Conservation (phyloP, 2,113 vertebrate genomes). For the Macrotis lagotis region DNA sequence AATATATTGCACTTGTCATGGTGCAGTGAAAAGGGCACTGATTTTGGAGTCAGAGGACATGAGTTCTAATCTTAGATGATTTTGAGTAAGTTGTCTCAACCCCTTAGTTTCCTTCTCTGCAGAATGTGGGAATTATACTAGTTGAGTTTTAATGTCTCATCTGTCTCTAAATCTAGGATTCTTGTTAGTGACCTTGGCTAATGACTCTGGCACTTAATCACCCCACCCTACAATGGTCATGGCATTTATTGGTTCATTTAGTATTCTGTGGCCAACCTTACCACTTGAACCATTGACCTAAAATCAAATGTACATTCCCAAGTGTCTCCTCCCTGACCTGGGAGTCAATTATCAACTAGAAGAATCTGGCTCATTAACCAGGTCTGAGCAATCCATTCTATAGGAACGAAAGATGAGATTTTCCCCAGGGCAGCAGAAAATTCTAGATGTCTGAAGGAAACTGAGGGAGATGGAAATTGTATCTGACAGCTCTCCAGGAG, state of each 20-base stretch:
- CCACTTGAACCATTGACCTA: not conserved
- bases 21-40: not conserved
- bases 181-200: not conserved
- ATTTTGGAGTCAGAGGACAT: not conserved
- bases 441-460: not conserved
- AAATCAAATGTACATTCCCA: not conserved
- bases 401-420: not conserved
- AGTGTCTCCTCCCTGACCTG: not conserved
- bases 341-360: slow-evolving; percentile 2
- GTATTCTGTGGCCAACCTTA: not conserved
- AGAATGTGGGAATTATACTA: not conserved
- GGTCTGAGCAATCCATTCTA: not conserved
- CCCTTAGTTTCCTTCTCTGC: not conserved
- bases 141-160: not conserved
- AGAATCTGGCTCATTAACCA: slow-evolving; percentile 1
- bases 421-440: not conserved
- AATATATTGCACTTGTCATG: not conserved
- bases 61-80: not conserved
- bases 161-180: not conserved
- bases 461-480: not conserved
- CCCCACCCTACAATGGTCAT: not conserved
- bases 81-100: not conserved
- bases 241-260: not conserved
- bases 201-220: not conserved
- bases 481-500: not conserved